Conservation (phyloP, 2,888 invertebrate genomes). For the Trachelus iudaicus region DNA sequence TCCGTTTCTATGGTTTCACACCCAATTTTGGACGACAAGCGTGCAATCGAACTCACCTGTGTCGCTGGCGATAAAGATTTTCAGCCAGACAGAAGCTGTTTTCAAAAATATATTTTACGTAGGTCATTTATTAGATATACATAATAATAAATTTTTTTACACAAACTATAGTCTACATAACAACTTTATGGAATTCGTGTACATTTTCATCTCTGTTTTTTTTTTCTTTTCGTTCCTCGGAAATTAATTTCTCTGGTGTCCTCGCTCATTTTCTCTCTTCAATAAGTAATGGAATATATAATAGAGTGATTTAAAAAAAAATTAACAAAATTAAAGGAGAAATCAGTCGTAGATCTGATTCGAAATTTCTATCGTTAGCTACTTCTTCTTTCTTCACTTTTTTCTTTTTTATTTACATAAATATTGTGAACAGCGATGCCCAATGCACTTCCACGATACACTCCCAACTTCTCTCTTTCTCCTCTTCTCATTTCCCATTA, state of each 20-base stretch:
- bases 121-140: conserved; percentile 54
- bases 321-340: conserved; percentile 36
- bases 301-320: conserved; percentile 18
- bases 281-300: conserved; percentile 26
- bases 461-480: neutral
- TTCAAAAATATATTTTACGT: conserved; percentile 23
- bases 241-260: conserved; percentile 31
- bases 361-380: conserved; percentile 37
- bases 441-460: conserved; percentile 41
- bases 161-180: conserved; percentile 58
- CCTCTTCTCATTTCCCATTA: too few relatives aligned
- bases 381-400: conserved; percentile 17
- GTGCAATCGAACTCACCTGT: too few relatives aligned
- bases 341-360: conserved; percentile 50
- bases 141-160: conserved; percentile 57
- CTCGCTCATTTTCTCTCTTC: too few relatives aligned
- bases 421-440: conserved; percentile 47
- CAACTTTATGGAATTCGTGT: conserved; percentile 45
- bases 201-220: conserved; percentile 2
- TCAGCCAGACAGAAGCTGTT: conserved; percentile 8
- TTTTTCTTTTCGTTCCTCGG: conserved; percentile 36
- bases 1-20: too few relatives aligned
- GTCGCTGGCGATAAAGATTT: too few relatives aligned
- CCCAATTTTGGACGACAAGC: too few relatives aligned
- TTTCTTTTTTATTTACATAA: conserved; percentile 55